These are phyloP conservation scores for Carduelis carduelis DNA, from an alignment of 2,797 vertebrate species.

Conservation along the genomic window DNA sequence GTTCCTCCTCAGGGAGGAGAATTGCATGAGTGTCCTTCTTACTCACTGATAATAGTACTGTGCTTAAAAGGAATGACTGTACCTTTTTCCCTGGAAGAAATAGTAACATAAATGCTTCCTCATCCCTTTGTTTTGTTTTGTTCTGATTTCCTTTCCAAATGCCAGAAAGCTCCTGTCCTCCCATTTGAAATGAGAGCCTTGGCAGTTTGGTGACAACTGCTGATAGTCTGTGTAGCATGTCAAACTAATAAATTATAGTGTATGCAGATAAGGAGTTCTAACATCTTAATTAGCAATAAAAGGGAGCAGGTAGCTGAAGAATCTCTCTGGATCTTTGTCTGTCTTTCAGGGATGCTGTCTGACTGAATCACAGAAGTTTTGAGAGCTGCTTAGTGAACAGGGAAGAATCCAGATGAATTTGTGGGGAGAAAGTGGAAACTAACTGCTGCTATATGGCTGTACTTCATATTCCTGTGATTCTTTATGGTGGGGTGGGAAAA, in stretches of 20 bases:
- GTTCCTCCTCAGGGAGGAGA: neutral
- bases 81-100: neutral
- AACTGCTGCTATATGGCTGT: neutral
- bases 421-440: neutral
- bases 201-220: slow-evolving; percentile 25
- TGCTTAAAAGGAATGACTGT: neutral
- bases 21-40: neutral
- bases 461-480: neutral
- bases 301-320: slow-evolving; percentile 19
- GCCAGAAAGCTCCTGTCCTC: neutral
- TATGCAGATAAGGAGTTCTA: slow-evolving; percentile 12
- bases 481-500: neutral
- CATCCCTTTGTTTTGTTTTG: neutral
- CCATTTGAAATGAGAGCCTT: slow-evolving; percentile 15
- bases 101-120: neutral
- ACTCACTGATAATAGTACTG: neutral
- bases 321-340: neutral
- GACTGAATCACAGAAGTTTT: neutral
- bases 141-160: neutral
- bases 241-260: slow-evolving; percentile 37
- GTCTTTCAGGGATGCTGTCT: neutral
- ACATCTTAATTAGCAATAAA: slow-evolving; percentile 34
- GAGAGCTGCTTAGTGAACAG: neutral
- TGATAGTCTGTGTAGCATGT: slow-evolving; percentile 3
- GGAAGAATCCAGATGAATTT: neutral